Evolutionary conservation across 2,888 invertebrate genomes (phyloP).

Genomic region (Chrysopilus asiliformis): DNA sequence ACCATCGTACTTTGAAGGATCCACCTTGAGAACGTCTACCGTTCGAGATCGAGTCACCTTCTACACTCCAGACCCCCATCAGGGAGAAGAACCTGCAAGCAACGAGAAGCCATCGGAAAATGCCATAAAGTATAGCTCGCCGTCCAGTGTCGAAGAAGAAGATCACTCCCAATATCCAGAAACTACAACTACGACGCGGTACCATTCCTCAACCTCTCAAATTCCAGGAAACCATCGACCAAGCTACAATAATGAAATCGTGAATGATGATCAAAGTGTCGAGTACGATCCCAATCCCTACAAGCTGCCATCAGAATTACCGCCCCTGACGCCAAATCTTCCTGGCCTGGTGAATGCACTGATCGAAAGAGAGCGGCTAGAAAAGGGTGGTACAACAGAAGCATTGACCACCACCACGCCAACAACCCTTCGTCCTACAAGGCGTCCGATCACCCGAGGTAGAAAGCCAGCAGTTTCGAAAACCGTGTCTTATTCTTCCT

Average conservation of each 20-base stretch:
- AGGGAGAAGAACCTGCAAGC: not conserved
- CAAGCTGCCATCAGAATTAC: conserved; percentile 42
- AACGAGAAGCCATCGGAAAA: not conserved
- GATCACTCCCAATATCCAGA: conserved; percentile 5
- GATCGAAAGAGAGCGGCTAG: conserved; percentile 37
- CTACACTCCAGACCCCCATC: conserved; percentile 15
- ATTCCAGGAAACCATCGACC: conserved; percentile 26
- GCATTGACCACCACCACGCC: conserved; percentile 35
- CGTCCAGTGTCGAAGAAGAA: not conserved
- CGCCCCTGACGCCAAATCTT: conserved; percentile 43
- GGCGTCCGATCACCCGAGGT: conserved; percentile 40
- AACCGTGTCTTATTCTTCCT: conserved; percentile 26
- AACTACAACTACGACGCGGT: conserved; percentile 2
- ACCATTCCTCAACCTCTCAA: conserved; percentile 9
- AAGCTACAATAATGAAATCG: conserved; percentile 14
- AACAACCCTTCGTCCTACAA: conserved; percentile 31
- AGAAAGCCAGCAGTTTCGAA: conserved; percentile 35
- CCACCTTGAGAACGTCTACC: conserved; percentile 18
- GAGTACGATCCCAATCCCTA: conserved; percentile 38
- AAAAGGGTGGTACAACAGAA: conserved; percentile 20
- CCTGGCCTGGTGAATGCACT: conserved; percentile 48
- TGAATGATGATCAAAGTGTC: conserved; percentile 28
- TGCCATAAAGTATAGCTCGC: not conserved
- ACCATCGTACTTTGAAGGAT: conserved; percentile 17
- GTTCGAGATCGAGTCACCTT: conserved; percentile 25